phyloP scores from a whole-genome alignment of 2,888 invertebrate genomes.

The Amphipoea lucens region DNA sequence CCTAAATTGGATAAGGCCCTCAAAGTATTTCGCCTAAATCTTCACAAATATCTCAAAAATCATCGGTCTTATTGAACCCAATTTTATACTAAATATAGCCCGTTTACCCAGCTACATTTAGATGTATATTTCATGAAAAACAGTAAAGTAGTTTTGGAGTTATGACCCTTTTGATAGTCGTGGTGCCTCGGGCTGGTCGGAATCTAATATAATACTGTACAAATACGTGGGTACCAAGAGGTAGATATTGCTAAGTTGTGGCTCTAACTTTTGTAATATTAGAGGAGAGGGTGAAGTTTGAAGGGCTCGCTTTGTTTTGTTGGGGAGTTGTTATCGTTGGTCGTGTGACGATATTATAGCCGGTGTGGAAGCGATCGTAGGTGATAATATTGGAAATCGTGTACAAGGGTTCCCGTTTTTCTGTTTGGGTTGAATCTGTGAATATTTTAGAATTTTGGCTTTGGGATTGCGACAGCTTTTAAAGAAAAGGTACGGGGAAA shows the following conservation, averaged over 20 bases:
- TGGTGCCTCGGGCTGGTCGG: slow-evolving; percentile 34
- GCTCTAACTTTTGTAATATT: slow-evolving; percentile 86
- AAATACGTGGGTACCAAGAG: slow-evolving; percentile 62
- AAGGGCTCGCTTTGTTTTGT: slow-evolving; percentile 70
- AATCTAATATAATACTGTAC: slow-evolving; percentile 66
- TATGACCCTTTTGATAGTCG: slow-evolving; percentile 48
- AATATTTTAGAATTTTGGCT: slow-evolving; percentile 28
- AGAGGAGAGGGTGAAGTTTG: slow-evolving; percentile 80
- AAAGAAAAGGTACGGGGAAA: neutral
- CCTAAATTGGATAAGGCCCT: slow-evolving; percentile 28
- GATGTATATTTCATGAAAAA: slow-evolving; percentile 17
- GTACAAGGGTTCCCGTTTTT: slow-evolving; percentile 18
- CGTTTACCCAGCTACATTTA: neutral
- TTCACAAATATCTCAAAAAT: slow-evolving; percentile 37
- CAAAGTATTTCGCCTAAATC: slow-evolving; percentile 7
- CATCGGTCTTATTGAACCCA: neutral
- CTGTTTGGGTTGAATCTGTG: slow-evolving; percentile 27
- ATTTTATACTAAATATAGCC: neutral
- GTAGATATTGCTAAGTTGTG: slow-evolving; percentile 78
- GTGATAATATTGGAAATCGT: slow-evolving; percentile 61
- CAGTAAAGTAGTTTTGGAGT: slow-evolving; percentile 47
- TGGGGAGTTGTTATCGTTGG: slow-evolving; percentile 63
- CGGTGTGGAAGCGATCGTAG: slow-evolving; percentile 53
- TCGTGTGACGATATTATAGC: slow-evolving; percentile 62
- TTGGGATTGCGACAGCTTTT: neutral